phyloP scores from a whole-genome alignment of 1,140 invertebrate genomes.

The Gerris buenoi region DNA sequence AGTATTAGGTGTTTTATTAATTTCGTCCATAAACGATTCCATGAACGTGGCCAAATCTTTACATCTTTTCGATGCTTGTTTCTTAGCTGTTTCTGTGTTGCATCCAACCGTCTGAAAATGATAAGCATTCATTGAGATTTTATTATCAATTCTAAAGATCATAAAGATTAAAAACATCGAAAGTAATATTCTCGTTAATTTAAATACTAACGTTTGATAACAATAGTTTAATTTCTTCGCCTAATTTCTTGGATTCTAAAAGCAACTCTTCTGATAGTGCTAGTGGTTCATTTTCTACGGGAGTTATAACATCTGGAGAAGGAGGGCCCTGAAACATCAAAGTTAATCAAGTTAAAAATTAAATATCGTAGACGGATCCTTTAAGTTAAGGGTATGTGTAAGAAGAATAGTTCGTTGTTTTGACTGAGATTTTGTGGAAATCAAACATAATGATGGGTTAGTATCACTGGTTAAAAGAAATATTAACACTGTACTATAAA shows the following conservation, averaged over 20 bases:
- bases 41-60: constrained; percentile 58
- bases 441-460: too few relatives aligned
- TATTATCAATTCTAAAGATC: too few relatives aligned
- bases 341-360: too few relatives aligned
- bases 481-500: too few relatives aligned
- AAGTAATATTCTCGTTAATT: too few relatives aligned
- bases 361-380: too few relatives aligned
- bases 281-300: constrained; percentile 26
- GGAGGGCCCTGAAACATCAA: constrained; percentile 38
- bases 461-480: too few relatives aligned
- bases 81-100: constrained; percentile 38
- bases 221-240: constrained; percentile 50
- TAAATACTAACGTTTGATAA: constrained; percentile 49
- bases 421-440: too few relatives aligned
- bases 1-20: constrained; percentile 27
- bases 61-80: constrained; percentile 46
- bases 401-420: too few relatives aligned
- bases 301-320: constrained; percentile 48
- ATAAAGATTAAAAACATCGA: too few relatives aligned
- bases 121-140: too few relatives aligned
- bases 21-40: constrained; percentile 53
- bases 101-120: constrained; percentile 35
- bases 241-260: constrained; percentile 42
- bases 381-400: too few relatives aligned
- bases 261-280: constrained; percentile 36